Conservation (phyloP, 2,888 invertebrate genomes). For the Hesperia comma region DNA sequence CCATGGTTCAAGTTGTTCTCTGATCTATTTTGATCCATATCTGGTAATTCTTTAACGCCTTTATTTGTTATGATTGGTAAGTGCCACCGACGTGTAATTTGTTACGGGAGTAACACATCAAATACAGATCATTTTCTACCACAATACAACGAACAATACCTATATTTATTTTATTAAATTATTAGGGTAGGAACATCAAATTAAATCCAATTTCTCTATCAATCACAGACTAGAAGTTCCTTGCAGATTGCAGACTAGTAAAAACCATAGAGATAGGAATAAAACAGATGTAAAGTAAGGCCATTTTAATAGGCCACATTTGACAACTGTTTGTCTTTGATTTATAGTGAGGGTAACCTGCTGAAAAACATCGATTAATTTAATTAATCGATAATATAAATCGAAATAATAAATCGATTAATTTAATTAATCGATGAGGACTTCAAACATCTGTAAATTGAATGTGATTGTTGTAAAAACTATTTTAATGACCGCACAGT, state of each 20-base stretch:
- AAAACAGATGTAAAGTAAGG: too few species aligned
- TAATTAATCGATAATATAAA: too few species aligned
- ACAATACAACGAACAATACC: background rate
- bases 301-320: too few species aligned
- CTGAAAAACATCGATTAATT: too few species aligned
- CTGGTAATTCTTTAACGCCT: slow-evolving; percentile 31
- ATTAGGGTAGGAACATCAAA: background rate
- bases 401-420: too few species aligned
- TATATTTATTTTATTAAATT: background rate
- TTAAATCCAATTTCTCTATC: background rate
- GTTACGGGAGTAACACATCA: background rate
- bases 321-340: too few species aligned
- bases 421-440: too few species aligned
- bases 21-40: slow-evolving; percentile 75
- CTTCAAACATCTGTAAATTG: too few species aligned
- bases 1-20: slow-evolving; percentile 71
- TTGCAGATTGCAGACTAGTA: background rate
- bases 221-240: background rate
- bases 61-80: background rate
- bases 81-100: background rate
- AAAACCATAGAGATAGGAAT: too few species aligned
- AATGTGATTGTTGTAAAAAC: too few species aligned
- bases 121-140: background rate
- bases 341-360: too few species aligned
- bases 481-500: too few species aligned